Evolutionary conservation across 2,113 vertebrate genomes (phyloP), one percentile per base, ranked within the genome.

Genomic region (Sylvietta virens): DNA sequence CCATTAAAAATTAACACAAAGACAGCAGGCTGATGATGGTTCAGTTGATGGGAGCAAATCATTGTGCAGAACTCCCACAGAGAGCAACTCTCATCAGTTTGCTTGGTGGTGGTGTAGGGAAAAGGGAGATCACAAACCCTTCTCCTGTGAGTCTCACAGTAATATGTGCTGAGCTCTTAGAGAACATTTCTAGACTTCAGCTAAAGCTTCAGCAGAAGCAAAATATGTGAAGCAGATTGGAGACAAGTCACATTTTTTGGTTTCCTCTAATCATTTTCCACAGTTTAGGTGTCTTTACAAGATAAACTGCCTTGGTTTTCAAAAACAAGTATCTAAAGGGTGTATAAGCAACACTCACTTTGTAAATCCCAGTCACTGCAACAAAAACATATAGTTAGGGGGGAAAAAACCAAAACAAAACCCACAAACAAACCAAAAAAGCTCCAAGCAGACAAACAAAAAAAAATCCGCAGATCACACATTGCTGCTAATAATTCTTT

Each of bases 1-100:
- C 81, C 83, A 90, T 95, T 94, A 96, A 93, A 93, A 86, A 95
- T 88, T 76, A 92, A 91, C 70, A 70, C 24, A 13, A 51, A 67
- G 64, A 45, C 35, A 82, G 88, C 40, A 91, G 74, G 54, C 74
- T 88, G 77, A 22, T 39, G 60, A 45, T 69, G 65, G 82, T 64
- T 95, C 62, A 47, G 64, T 12, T 74, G 91, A 31, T 37, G 57
- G 67, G 66, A 73, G 66, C 72, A 88, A 74, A 92, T 62, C 16
- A 3, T 86, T 61, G 44, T 87, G 67, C 67, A 76, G 66, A 62
- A 58, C 74, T 91, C 86, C 86, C 60, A 22, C 40, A 37, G 57
- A 81, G 53, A 60, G 28, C 60, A 81, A 4, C 61, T 42, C 67
- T 51, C 44, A 18, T 47, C 91, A 69, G 3, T 50, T 50, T 89